phyloP scores from a whole-genome alignment of 2,113 vertebrate genomes.

The Rhinoderma darwinii region DNA sequence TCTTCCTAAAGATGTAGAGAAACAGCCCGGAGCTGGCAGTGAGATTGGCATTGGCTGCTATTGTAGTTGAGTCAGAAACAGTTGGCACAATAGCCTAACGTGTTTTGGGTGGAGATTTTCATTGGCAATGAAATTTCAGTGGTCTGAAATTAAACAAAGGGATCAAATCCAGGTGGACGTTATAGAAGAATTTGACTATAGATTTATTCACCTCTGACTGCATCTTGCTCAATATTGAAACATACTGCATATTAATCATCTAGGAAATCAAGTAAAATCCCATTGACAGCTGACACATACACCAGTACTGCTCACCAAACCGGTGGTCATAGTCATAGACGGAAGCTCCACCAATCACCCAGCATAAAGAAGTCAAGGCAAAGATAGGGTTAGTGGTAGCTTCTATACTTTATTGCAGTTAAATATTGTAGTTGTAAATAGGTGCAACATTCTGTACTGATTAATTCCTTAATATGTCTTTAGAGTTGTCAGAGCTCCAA shows the following conservation, averaged over 20 bases:
- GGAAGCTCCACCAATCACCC: background rate
- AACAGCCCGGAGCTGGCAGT: conserved; percentile 17
- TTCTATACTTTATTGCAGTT: no score
- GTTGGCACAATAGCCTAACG: conserved; percentile 20
- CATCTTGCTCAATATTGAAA: background rate
- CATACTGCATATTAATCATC: background rate
- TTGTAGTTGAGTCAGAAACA: conserved; percentile 18
- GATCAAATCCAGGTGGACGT: conserved; percentile 13
- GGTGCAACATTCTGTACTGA: no score
- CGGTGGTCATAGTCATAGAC: background rate
- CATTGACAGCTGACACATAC: background rate
- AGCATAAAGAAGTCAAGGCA: no score
- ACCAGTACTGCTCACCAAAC: background rate
- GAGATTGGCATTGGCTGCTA: conserved; percentile 22
- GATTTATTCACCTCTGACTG: background rate
- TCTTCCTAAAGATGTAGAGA: background rate
- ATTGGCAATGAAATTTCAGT: conserved; percentile 1
- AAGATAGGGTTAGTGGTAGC: no score
- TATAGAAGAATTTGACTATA: background rate
- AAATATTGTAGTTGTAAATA: no score
- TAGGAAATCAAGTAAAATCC: background rate
- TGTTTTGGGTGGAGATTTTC: conserved; percentile 33
- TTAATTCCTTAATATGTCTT: no score
- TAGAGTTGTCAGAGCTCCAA: no score
- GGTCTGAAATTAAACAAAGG: conserved; percentile 1